Base-by-base conservation (phyloP, 2,113 vertebrate genomes). In the Irena cyanogastra region DNA sequence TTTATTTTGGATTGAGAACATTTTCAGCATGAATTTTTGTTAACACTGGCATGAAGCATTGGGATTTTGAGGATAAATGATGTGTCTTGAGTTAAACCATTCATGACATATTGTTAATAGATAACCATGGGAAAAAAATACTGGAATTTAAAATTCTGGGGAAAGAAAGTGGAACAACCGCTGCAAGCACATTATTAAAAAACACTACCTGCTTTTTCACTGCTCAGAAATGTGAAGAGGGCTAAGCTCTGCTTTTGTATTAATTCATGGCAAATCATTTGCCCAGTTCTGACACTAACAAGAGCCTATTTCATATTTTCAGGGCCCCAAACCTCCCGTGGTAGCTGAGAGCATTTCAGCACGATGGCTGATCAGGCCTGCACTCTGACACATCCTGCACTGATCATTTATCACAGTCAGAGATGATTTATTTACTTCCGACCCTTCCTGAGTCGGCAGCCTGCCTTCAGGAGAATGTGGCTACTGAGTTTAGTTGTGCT, bases 351-450 rank as follows among this genome's bases (percentile, higher is more conserved):
- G 75, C 81, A 65, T 96, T 90, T 87, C 76, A 84, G 84, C 26
- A 33, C 45, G 89, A 92, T 89, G 84, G 91, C 86, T 85, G 82
- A 80, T 75, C 81, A 83, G 79, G 75, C 82, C 61, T 89, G 78
- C 91, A 71, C 93, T 86, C 87, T 91, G 94, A 93, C 94, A 94
- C 70, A 79, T 83, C 80, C 70, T 59, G 57, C 60, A 45, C 78
- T 87, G 90, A 93, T 96, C 90, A 69, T 97, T 96, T 96, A 88
- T 95, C 96, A 95, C 72, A 82, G 87, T 95, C 86, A 65, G 35
- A 63, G 66, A 77, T 95, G 90, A 97, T 96, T 96, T 97, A 95
- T 96, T 97, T 96, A 96, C 94, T 96, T 94, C 92, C 68, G 42
- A 92, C 78, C 72, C 88, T 91, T 57, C 95, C 88, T 31, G 92